phyloP scores from a whole-genome alignment of 2,797 vertebrate species.

The Smutsia gigantea region DNA sequence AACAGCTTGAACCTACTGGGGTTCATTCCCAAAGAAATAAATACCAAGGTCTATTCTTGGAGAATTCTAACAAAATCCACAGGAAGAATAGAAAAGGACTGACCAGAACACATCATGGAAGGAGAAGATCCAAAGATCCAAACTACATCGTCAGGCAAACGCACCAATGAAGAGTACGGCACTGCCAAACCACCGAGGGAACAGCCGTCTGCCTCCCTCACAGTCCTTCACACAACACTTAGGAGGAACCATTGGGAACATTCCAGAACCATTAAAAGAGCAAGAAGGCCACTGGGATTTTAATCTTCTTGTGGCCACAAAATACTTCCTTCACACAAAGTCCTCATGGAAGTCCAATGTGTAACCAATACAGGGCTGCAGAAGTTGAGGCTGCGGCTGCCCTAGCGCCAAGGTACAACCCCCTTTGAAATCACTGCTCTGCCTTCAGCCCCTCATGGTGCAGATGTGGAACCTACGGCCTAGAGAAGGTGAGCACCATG shows the following conservation, averaged over 20 bases:
- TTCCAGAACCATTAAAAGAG: background rate
- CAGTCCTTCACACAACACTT: background rate
- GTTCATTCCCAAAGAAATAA: slow-evolving; percentile 11
- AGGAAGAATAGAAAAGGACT: background rate
- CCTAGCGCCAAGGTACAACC: background rate
- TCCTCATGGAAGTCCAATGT: background rate
- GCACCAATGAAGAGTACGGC: background rate
- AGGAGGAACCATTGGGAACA: background rate
- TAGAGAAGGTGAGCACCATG: background rate
- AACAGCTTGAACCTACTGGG: background rate
- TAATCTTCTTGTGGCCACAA: background rate
- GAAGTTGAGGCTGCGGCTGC: background rate
- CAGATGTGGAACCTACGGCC: slow-evolving; percentile 11
- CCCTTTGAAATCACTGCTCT: background rate
- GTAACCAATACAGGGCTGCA: background rate
- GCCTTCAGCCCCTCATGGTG: background rate
- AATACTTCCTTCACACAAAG: background rate
- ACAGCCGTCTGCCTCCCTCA: background rate
- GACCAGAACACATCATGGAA: background rate
- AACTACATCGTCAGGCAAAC: background rate
- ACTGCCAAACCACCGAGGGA: background rate
- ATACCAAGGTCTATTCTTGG: background rate
- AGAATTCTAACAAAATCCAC: slow-evolving; percentile 15
- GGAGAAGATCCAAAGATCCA: background rate
- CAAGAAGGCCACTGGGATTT: background rate